Base-by-base conservation (phyloP, 2,113 vertebrate species). In the Lethenteron reissneri region DNA sequence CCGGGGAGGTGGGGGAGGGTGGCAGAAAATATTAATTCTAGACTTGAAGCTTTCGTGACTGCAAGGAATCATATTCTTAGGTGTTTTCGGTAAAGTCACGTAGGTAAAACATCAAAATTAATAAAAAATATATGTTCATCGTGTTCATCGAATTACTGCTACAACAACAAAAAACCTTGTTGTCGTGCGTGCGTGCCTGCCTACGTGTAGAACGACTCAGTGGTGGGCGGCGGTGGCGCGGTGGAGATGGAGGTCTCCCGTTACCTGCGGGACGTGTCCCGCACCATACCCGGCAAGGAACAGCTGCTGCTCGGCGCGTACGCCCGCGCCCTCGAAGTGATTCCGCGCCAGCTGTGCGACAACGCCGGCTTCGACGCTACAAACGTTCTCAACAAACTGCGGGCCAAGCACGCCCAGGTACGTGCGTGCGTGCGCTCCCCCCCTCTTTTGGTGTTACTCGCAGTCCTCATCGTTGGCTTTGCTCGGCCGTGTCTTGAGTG, bases 361-460 rank as follows among this genome's bases (percentile, higher is more conserved):
- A 99, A 99, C 2, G 94, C 94, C 1, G 92, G 94, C 76, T 97
- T 99, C 0, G 92, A 99, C n/a, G 91, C 94, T 76, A 99, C 94
- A 75, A 99, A 97, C 82, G 92, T 99, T 75, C 85, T 99, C 57
- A 97, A 99, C 84, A 95, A 97, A 73, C 85, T 99, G n/a, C 81
- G 94, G 0, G 92, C 92, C 70, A 94, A 88, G 76, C 94, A 99
- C 1, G 94, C 94, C 0, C 92, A 95, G 90, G 94, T 99, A 75
- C 57, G 41, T 41, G 41, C 41, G 6, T 41, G 41, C 7, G 1
- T 41, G 41, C 6, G 80, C 72, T n/a, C n/a, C n/a, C 9, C 15
- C 4, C 25, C 13, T n/a, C n/a, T 12, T 2, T 2, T 12, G n/a
- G n/a, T 14, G 56, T 14, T 15, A 9, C 56, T 14, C 12, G 4